Evolutionary conservation across 2,797 vertebrate genomes (phyloP).

Genomic region (Darevskia mixta): DNA sequence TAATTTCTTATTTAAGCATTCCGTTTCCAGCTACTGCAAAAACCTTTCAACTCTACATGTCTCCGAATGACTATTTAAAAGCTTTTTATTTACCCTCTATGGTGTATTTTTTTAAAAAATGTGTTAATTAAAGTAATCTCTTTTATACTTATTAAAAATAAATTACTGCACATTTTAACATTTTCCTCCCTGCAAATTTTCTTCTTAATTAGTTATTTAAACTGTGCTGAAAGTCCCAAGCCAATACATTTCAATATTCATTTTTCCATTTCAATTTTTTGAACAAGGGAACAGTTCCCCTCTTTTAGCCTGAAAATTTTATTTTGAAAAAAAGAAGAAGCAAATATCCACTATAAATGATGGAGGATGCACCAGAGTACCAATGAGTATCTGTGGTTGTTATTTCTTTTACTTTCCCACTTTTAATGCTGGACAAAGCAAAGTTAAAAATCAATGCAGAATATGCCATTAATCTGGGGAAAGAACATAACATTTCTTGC

Average conservation of each 20-base stretch:
- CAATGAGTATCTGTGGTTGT: constrained; percentile 5
- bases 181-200: constrained; percentile 76
- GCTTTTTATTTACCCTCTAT: constrained; percentile 67
- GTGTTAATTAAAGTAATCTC: constrained; percentile 77
- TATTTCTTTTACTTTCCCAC: background rate
- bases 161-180: constrained; percentile 79
- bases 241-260: constrained; percentile 78
- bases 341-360: constrained; percentile 66
- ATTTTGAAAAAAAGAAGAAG: constrained; percentile 60
- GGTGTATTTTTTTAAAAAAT: constrained; percentile 57
- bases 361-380: too few relatives aligned
- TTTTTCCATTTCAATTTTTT: constrained; percentile 76
- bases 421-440: background rate
- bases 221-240: constrained; percentile 75
- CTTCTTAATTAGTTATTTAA: constrained; percentile 79
- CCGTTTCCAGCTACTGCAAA: constrained; percentile 65
- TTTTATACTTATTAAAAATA: constrained; percentile 78
- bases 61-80: constrained; percentile 72
- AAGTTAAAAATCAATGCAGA: background rate
- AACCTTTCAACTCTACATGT: constrained; percentile 67
- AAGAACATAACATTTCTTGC: background rate
- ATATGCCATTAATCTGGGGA: background rate
- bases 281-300: constrained; percentile 70
- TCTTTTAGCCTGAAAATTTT: constrained; percentile 70
- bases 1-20: constrained; percentile 63